Base-by-base conservation (phyloP, 1,140 invertebrate genomes). In the Dinoponera quadriceps region DNA sequence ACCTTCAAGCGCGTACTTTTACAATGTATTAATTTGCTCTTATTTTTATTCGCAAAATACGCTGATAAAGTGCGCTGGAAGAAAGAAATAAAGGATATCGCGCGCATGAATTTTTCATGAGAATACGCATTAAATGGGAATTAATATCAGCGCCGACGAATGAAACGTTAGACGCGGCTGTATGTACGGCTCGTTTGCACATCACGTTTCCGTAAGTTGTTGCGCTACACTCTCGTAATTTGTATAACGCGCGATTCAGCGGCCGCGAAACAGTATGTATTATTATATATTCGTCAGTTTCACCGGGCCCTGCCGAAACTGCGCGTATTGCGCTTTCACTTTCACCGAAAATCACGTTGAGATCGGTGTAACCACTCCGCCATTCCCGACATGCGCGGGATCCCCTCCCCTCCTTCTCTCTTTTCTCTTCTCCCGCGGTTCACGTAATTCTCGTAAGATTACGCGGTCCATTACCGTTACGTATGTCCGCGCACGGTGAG, bases 321-420 rank as follows among this genome's bases (percentile, higher is more conserved):
- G 38, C 38, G 7, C 55, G 48, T 38, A 57, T 74, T 63, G 22
- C 54, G 73, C 65, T 88, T 85, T 85, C 66, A 57, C 86, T 88
- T 88, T 88, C 83, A 69, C 85, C 86, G 59, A 88, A 88, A 87
- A 74, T 82, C 22, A 38, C 54, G 38, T 38, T 20, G 18, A 38
- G 22, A 80, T 68, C 62, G 20, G 16, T n/a, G 20, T 44, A 69
- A 69, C 22, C n/a, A n/a, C n/a, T n/a, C n/a, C n/a, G n/a, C n/a
- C n/a, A n/a, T n/a, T n/a, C n/a, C n/a, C 13, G 11, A 44, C 38
- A 2, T 33, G 2, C 29, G 29, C 5, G 5, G 2, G 38, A 3
- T 3, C 3, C 54, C 14, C n/a, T 14, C n/a, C 55, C 25, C 14
- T 55, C 5, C 33, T 3, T n/a, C 60, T 73, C 38, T 25, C 14